phyloP scores from a whole-genome alignment of 2,113 vertebrate species.

The Stigmatopora argus region DNA sequence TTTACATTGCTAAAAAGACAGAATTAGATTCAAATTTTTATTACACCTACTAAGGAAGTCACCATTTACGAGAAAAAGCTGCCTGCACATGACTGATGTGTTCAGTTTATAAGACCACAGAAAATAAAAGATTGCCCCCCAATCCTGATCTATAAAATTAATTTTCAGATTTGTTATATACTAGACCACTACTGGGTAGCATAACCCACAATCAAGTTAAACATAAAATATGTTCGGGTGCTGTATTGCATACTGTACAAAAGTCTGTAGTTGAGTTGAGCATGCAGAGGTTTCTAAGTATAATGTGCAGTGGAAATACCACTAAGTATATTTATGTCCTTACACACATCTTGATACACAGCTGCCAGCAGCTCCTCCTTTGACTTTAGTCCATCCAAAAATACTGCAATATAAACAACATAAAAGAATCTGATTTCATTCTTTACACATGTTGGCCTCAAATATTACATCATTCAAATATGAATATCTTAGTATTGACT shows the following conservation, averaged over 20 bases:
- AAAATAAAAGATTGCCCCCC: slow-evolving; percentile 4
- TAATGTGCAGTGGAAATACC: slow-evolving; percentile 48
- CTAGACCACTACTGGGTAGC: too few species aligned
- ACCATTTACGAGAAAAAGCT: background rate
- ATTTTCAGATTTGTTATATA: too few species aligned
- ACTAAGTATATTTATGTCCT: slow-evolving; percentile 65
- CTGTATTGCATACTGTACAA: too few species aligned
- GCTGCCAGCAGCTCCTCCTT: slow-evolving; percentile 73
- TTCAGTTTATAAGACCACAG: background rate
- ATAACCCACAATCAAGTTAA: too few species aligned
- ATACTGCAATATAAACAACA: slow-evolving; percentile 62
- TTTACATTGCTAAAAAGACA: too few species aligned
- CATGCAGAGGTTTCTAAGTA: background rate
- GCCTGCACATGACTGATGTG: background rate
- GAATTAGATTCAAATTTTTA: too few species aligned
- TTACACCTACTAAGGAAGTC: too few species aligned
- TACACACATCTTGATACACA: slow-evolving; percentile 72
- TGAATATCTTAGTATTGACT: too few species aligned
- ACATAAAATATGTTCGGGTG: too few species aligned
- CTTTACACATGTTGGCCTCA: background rate
- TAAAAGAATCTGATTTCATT: background rate
- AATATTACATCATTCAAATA: too few species aligned
- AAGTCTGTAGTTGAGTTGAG: background rate
- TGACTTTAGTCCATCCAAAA: slow-evolving; percentile 81
- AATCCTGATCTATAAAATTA: slow-evolving; percentile 36